Base-by-base conservation (phyloP, 2,113 vertebrate species). In the Ramphastos sulfuratus region DNA sequence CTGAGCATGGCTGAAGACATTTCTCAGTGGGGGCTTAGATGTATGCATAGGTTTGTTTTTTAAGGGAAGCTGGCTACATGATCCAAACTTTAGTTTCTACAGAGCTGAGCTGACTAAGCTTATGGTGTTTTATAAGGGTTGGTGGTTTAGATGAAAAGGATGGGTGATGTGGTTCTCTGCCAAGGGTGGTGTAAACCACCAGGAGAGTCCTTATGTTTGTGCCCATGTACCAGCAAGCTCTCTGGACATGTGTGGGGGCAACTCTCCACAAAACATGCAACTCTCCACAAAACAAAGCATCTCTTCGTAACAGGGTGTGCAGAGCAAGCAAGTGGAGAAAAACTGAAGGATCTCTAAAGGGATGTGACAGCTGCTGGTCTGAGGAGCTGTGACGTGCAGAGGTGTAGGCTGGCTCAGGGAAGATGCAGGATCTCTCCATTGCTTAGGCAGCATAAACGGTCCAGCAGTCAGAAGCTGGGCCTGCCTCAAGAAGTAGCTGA, bases 61-160 rank as follows among this genome's bases (percentile, higher is more conserved):
- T 18, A 24, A 59, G 72, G 70, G 50, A 35, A 85, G 11, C 31
- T 89, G 74, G 30, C 54, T 95, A 12, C 19, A 4, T 24, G 30
- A 56, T 61, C 46, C 59, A 35, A 79, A 48, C 48, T 84, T 91
- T 65, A 23, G 48, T 92, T 94, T 91, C 67, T 60, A 76, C 44
- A 46, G 58, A 4, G 27, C 91, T 46, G 74, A 75, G 50, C 71
- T 93, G 88, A 84, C 61, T 78, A 46, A 89, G 59, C 71, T 66
- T 28, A 27, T 18, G 12, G 3, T 1, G 0, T 94, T 91, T 89
- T 63, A 48, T 84, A 58, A 69, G 70, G 54, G 54, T 54, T 72
- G 73, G 78, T 90, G 55, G 61, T 54, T 90, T 27, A 42, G 1
- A 42, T 67, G 58, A 37, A 74, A 55, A 81, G 61, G 30, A 64